Evolutionary conservation across 2,888 invertebrate species (phyloP), one percentile per base, ranked within the genome.

Genomic region (Agriopis marginaria): DNA sequence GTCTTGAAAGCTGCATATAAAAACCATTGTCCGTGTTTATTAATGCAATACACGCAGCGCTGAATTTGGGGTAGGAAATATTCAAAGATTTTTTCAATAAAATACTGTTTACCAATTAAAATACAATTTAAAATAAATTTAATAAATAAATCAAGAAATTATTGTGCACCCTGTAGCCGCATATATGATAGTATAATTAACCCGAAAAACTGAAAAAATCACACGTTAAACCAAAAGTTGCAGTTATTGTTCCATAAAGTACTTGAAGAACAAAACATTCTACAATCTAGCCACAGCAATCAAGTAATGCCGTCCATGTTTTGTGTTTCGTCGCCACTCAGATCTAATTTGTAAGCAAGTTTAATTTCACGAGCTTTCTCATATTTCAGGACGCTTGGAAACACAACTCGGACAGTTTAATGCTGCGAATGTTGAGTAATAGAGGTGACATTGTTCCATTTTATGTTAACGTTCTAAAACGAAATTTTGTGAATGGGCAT

Each of bases 371-470:
- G 72, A 63, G 71, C 72, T 77, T 83, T 86, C 85, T 87, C 85
- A 89, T 88, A 89, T 89, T 89, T 89, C 83, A 82, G 78, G 56
- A 40, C 69, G 65, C 51, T 47, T 66, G 79, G 82, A 86, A 90
- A 89, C 51, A 62, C 39, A 53, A 53, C 45, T 53, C n/a, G 53
- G 62, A 62, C 62, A 62, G 85, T 90, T 89, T 87, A 86, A 87
- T 83, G 84, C 82, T 81, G 81, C 83, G 86, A 61, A 90, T 83
- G 89, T 89, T 84, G 85, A 86, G 86, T 86, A 86, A 89, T 87
- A 87, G 87, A 82, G 82, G 78, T 80, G 78, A 83, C 82, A 53
- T 49, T 44, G 60, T 56, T 62, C 53, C 44, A 53, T 62, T 62
- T 62, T 40, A 62, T 53, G 62, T 53, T 14, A 14, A 44, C 17